Base-by-base conservation (phyloP, 2,888 invertebrate genomes). In the Euzetes globulus region DNA sequence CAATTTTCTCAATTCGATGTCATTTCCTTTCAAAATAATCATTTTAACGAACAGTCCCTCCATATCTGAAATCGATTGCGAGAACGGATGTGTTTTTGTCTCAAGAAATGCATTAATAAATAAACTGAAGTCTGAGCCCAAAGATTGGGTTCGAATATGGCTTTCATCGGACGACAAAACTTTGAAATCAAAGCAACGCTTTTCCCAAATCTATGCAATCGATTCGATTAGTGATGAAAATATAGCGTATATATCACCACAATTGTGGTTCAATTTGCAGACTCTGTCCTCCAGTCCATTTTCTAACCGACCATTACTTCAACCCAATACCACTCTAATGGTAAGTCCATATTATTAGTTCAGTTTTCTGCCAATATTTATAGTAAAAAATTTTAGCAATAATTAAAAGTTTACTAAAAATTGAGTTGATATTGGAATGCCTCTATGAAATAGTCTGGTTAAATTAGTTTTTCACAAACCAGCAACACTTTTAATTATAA, bases 251-350 rank as follows among this genome's bases (percentile, higher is more conserved):
- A 76, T 79, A 6, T 77, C 77, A 0, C 79, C 79, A 7, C 74
- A 76, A 71, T 70, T 79, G n/a, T 79, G 78, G 78, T 79, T 78
- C 70, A 79, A 79, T 76, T 73, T 79, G 25, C 50, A 50, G 25
- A 29, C 17, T 41, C 33, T 70, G 55, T 47, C 68, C 1, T 55
- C 65, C 1, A 4, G 37, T 37, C 11, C 6, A 65, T 17, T 37
- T 19, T 19, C 6, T 4, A 65, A 33, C 37, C 65, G 77, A n/a
- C 25, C 72, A 13, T 71, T 79, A 27, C 45, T 78, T 19, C 77
- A 79, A 25, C 75, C 75, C 25, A 72, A 77, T n/a, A 55, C 77
- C 6, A 74, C 71, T 25, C 58, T 79, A 11, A 71, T 72, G 27
- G 71, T 77, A 65, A 75, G 77, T 41, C 41, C n/a, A n/a, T n/a